phyloP scores from a whole-genome alignment of 2,113 vertebrate species.

The Holacanthus passer region DNA sequence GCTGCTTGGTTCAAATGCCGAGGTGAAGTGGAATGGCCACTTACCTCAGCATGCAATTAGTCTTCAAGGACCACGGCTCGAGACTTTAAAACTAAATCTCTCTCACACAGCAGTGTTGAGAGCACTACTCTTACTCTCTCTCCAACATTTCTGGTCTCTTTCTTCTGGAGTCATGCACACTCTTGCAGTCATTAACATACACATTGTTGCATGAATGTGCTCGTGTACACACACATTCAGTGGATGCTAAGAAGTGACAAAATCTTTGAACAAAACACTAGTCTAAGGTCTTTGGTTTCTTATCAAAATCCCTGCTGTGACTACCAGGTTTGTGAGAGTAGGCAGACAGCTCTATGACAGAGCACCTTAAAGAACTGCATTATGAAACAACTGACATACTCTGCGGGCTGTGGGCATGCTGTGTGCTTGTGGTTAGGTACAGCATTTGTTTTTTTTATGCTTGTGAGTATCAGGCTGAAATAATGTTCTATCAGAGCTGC shows the following conservation, averaged over 20 bases:
- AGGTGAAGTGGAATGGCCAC: constrained; percentile 19
- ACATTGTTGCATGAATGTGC: background rate
- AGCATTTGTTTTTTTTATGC: no score
- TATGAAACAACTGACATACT: background rate
- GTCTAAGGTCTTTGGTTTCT: background rate
- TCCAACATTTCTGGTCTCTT: background rate
- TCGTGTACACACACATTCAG: background rate
- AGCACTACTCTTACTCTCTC: background rate
- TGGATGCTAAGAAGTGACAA: background rate
- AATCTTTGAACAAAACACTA: background rate
- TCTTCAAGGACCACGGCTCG: background rate
- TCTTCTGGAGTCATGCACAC: background rate
- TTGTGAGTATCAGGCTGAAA: background rate
- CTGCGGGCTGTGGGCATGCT: background rate
- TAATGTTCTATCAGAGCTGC: background rate
- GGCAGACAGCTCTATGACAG: background rate
- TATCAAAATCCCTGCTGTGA: background rate
- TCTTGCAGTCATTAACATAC: background rate
- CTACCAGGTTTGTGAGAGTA: background rate
- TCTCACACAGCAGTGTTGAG: background rate
- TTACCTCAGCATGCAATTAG: constrained; percentile 32
- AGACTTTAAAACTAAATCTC: constrained; percentile 1
- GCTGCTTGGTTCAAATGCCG: constrained; percentile 6
- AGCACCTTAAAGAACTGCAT: background rate
- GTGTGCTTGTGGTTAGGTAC: background rate